Conservation (phyloP, 2,797 vertebrate genomes). For the Leucoraja ocellata region DNA sequence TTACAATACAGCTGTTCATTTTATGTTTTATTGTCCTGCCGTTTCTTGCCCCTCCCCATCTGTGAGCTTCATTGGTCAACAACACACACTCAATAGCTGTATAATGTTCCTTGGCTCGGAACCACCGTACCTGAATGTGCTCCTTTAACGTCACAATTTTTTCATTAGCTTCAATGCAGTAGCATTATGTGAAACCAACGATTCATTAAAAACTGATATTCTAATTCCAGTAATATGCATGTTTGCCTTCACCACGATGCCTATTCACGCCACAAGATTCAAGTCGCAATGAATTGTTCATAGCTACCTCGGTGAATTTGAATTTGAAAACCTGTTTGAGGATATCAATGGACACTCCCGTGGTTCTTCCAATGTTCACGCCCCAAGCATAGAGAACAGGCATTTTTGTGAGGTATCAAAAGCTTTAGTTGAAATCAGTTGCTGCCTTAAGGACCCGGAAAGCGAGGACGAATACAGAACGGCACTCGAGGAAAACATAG, state of each 20-base stretch:
- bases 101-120: background rate
- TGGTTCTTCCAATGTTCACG: background rate
- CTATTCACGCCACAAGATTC: background rate
- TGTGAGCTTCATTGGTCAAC: background rate
- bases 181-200: background rate
- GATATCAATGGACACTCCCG: background rate
- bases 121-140: background rate
- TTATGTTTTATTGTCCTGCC: constrained; percentile 3
- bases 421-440: background rate
- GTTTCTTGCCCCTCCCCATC: background rate
- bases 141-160: background rate
- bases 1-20: background rate
- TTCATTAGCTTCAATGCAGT: background rate
- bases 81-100: background rate
- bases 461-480: no score
- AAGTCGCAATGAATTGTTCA: background rate
- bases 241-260: background rate
- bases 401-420: background rate
- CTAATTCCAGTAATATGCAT: background rate
- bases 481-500: background rate
- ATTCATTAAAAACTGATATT: background rate
- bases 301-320: background rate
- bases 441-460: background rate
- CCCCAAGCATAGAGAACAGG: no score
- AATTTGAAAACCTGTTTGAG: background rate